Base-by-base conservation (phyloP, 1,140 invertebrate genomes). In the Drosophila pandora region DNA sequence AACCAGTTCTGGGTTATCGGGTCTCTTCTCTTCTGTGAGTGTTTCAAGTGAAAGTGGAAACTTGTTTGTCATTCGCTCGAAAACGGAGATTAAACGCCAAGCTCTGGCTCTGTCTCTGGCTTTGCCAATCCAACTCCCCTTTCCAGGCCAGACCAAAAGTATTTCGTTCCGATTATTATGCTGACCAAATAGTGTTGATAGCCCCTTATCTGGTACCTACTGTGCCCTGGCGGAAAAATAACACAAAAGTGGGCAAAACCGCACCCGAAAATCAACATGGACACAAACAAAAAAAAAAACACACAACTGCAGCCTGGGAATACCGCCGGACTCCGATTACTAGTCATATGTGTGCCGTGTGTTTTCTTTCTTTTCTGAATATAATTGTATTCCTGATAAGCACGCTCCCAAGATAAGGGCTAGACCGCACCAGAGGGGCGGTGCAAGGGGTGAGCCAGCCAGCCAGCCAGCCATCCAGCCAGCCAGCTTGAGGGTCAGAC, bases 271-370 rank as follows among this genome's bases (percentile, higher is more conserved):
- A 28, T 28, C 25, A 28, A 28, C 25, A 28, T 28, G 25, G 17
- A 17, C 17, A 17, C 17, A 17, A 17, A 7, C 25, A 6, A 28
- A 28, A 28, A 28, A 28, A 28, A 28, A 48, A 43, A 37, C 13
- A 43, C 43, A 37, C 52, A 39, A 60, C 28, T 73, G 58, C 49
- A 55, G 74, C 62, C 58, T 68, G 76, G 76, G 68, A 76, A 79
- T 68, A 73, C 49, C 73, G 68, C 41, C 22, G 37, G 56, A 4
- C 2, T 21, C 39, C 41, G 10, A 23, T 25, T 21, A 22, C 3
- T 7, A 41, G n/a, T 12, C 25, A 47, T 47, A 23, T 47, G 43
- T 47, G 43, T 10, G 17, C 43, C 17, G 43, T 47, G 21, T 47
- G 43, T 13, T 43, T 21, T 43, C 13, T 3, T 17, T 22, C 21